Base-by-base conservation (phyloP, 1,140 invertebrate genomes). In the Zaprionus nigranus region DNA sequence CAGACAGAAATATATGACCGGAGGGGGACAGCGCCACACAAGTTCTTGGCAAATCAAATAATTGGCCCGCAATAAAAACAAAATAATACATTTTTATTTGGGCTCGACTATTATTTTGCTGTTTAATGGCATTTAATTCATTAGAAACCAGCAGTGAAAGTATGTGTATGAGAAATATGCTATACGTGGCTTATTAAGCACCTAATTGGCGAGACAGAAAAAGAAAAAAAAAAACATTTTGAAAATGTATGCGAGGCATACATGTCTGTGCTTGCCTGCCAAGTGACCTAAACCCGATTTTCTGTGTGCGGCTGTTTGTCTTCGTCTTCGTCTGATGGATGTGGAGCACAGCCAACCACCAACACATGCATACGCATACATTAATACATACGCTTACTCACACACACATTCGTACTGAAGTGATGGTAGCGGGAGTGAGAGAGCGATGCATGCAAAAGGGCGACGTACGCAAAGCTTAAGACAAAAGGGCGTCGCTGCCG, bases 401-500 rank as follows among this genome's bases (percentile, higher is more conserved):
- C 53, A 26, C 38, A 64, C 15, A 64, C 15, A 72, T 20, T n/a
- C 30, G 59, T 54, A 71, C 34, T 43, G 46, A 75, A 63, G 40
- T 46, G 49, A n/a, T 30, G 30, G 22, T 53, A 43, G 49, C 34
- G 66, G 17, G 51, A 20, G 75, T 15, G 73, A 34, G 34, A 36
- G 34, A 36, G 69, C 13, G 38, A 62, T 78, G 46, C 38, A 61
- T 75, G 60, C 71, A 75, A 78, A 78, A 74, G 61, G 75, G 64
- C 75, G 69, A 74, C 51, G 64, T 69, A 68, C 71, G 65, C 38
- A 78, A 63, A 74, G 53, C 71, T 75, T 36, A 88, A 79, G 78
- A 83, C 84, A 84, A 90, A 84, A 88, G 85, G 85, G 85, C 85
- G 85, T 88, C 85, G 70, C 82, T 79, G 70, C 49, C 34, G 75